Conservation (phyloP, 2,888 invertebrate species). For the Conus canariensis region DNA sequence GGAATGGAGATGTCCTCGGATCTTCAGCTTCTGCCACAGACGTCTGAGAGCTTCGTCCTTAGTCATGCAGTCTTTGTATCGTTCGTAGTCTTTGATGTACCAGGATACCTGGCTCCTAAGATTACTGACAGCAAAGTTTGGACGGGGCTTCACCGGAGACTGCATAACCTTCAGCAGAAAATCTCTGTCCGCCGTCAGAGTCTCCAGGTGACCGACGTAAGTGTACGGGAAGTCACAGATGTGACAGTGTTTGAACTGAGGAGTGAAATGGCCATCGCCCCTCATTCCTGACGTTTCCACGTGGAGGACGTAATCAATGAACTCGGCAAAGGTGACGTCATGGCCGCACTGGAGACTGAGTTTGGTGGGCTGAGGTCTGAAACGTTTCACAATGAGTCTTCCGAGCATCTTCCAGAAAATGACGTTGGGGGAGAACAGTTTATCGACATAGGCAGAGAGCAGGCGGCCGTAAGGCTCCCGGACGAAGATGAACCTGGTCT, state of each 20-base stretch:
- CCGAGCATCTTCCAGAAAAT: constrained; percentile 60
- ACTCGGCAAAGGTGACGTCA: constrained; percentile 66
- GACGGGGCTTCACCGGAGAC: neutral
- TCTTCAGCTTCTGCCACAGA: constrained; percentile 29
- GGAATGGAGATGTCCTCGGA: neutral
- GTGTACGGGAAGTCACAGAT: constrained; percentile 63
- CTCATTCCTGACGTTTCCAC: constrained; percentile 55
- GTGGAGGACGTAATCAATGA: constrained; percentile 62
- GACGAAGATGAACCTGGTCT: constrained; percentile 54
- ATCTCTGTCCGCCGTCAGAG: constrained; percentile 59
- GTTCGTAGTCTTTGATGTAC: neutral
- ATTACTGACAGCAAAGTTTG: neutral
- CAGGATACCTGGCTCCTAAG: neutral
- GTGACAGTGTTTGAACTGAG: constrained; percentile 65
- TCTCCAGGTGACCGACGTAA: constrained; percentile 67
- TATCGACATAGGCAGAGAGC: constrained; percentile 66
- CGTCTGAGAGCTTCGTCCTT: constrained; percentile 7
- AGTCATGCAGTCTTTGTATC: neutral
- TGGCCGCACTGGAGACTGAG: constrained; percentile 58
- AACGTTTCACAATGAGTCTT: constrained; percentile 52
- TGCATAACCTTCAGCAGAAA: constrained; percentile 35
- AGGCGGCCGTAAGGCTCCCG: constrained; percentile 65
- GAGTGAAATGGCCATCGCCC: constrained; percentile 64
- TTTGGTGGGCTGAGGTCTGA: constrained; percentile 53
- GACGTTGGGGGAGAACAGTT: constrained; percentile 65